Conservation (phyloP, 2,888 invertebrate genomes). For the Drosophila pseudotalamancana region DNA sequence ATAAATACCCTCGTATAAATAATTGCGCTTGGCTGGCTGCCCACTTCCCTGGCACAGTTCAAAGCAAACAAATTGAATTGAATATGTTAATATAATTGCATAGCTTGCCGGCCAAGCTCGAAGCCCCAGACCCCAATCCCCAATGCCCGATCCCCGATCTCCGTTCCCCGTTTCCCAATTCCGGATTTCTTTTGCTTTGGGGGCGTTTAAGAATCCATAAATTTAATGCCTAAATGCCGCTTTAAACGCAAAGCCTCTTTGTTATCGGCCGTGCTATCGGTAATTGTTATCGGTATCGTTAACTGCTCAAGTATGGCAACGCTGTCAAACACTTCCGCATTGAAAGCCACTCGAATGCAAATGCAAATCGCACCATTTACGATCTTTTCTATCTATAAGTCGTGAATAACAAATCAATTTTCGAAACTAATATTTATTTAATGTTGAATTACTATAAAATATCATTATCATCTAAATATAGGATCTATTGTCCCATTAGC, state of each 20-base stretch:
- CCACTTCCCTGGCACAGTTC: conserved; percentile 49
- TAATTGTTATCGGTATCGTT: conserved; percentile 15
- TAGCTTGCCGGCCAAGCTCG: background rate
- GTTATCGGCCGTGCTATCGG: conserved; percentile 11
- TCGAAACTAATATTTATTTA: background rate
- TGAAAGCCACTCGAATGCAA: conserved; percentile 31
- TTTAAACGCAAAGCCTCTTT: conserved; percentile 15
- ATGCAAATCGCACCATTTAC: too few relatives aligned
- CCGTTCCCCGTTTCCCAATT: background rate
- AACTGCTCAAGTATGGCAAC: conserved; percentile 9
- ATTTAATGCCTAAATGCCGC: conserved; percentile 46
- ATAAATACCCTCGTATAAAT: conserved; percentile 39
- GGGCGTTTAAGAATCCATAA: conserved; percentile 64
- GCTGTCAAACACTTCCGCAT: conserved; percentile 33
- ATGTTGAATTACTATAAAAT: too few relatives aligned
- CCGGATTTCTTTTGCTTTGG: background rate
- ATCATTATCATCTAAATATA: too few relatives aligned
- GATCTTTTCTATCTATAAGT: too few relatives aligned
- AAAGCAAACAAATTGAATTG: conserved; percentile 74
- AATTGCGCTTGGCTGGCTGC: conserved; percentile 42
- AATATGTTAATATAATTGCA: conserved; percentile 77
- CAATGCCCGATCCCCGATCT: background rate
- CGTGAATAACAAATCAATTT: conserved; percentile 13
- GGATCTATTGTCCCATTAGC: too few relatives aligned
- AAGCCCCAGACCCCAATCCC: background rate